These are phyloP conservation scores for Cryptocephalus moraei DNA, from an alignment of 2,888 invertebrate species.

Conservation along the genomic window DNA sequence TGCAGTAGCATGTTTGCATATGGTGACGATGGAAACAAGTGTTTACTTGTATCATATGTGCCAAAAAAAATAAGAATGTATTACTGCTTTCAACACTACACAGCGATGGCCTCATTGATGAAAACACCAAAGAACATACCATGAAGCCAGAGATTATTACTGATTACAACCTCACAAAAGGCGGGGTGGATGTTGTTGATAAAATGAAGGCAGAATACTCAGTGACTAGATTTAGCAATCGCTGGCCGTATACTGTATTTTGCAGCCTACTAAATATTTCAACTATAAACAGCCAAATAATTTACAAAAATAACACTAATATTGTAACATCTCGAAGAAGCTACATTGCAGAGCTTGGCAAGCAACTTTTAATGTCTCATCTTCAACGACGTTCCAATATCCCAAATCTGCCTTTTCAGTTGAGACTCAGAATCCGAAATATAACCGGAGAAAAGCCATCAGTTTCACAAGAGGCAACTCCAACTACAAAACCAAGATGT, in stretches of 20 bases:
- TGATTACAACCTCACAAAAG: slow-evolving; percentile 18
- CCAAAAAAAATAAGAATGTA: slow-evolving; percentile 9
- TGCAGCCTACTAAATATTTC: slow-evolving; percentile 13
- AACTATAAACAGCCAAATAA: slow-evolving; percentile 11
- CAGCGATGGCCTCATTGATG: slow-evolving; percentile 1
- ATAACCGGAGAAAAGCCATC: background rate
- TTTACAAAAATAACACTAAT: slow-evolving; percentile 1
- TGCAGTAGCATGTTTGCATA: slow-evolving; percentile 10
- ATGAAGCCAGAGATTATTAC: slow-evolving; percentile 17
- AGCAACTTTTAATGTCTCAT: background rate
- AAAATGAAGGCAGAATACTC: slow-evolving; percentile 21
- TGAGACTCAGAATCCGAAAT: background rate
- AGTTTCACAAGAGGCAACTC: background rate
- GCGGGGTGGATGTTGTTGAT: slow-evolving; percentile 21
- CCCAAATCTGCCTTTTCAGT: background rate
- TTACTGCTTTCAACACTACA: slow-evolving; percentile 8
- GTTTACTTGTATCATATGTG: slow-evolving; percentile 4
- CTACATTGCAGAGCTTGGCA: background rate
- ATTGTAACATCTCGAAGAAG: background rate
- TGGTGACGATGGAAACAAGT: slow-evolving; percentile 8
- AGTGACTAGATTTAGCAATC: slow-evolving; percentile 15
- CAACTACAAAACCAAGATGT: background rate
- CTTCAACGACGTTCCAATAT: background rate
- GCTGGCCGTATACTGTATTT: slow-evolving; percentile 20
- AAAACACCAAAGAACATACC: background rate